Base-by-base conservation (phyloP, 2,888 invertebrate genomes). In the Amiota minor region DNA sequence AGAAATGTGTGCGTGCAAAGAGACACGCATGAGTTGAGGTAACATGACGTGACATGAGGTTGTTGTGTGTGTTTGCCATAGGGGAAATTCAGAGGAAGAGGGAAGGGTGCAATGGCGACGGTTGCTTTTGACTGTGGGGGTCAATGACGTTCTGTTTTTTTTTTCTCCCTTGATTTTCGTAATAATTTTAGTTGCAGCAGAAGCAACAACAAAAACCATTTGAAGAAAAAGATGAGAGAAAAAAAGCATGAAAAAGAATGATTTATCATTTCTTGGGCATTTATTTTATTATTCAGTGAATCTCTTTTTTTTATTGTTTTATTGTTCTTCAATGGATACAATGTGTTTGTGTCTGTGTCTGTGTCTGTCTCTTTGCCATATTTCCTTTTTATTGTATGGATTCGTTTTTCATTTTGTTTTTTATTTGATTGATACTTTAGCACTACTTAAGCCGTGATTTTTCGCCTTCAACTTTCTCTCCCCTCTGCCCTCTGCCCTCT, bases 341-440 rank as follows among this genome's bases (percentile, higher is more conserved):
- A 16, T 59, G 20, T 20, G 18, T 56, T 56, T 56, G n/a, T n/a
- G 35, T 6, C 35, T 35, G 9, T 56, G 16, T 56, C 23, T 23
- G 2, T 3, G 23, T 35, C 35, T 35, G 35, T 35, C 2, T 35
- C 6, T 35, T 35, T 59, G 59, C 9, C 35, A 35, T 35, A 59
- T 59, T 59, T 20, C 16, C 16, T 59, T 62, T 62, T 62, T 35
- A 4, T 23, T 18, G 12, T 62, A 35, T 47, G 11, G 6, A 16
- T 47, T 50, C 20, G 49, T 14, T 0, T 65, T 23, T 16, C 12
- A n/a, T n/a, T n/a, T n/a, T n/a, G n/a, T n/a, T 46, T 64, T 64
- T 81, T 84, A 81, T 84, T 84, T 84, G 84, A 83, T 83, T 83
- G 83, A 83, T 83, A 83, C 84, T 84, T 83, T 84, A 77, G 80